Evolutionary conservation across 2,888 invertebrate species (phyloP).

Genomic region (Elegia similella): DNA sequence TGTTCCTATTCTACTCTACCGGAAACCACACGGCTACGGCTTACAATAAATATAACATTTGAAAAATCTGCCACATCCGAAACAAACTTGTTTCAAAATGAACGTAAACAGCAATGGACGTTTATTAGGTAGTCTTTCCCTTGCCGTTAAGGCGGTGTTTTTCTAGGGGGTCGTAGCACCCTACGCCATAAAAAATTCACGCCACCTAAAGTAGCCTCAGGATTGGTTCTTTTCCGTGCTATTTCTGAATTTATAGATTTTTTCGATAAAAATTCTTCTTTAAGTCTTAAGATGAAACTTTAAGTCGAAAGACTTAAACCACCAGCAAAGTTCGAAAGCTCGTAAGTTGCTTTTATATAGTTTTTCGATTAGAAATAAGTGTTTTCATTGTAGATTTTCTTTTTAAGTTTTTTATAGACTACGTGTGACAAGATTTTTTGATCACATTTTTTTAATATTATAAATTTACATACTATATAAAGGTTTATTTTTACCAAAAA

Average conservation of each 20-base stretch:
- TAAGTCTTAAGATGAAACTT: not conserved
- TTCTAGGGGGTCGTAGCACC: slow-evolving; percentile 59
- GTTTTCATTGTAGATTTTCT: not conserved
- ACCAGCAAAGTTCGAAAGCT: not conserved
- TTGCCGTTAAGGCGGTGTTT: slow-evolving; percentile 62
- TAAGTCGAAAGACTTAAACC: not conserved
- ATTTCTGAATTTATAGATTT: not conserved
- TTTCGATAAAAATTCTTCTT: too few species aligned
- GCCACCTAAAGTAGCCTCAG: slow-evolving; percentile 47
- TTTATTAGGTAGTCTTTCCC: slow-evolving; percentile 73
- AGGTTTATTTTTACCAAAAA: too few species aligned
- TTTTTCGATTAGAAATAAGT: slow-evolving; percentile 2
- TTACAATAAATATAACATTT: not conserved
- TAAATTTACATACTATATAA: too few species aligned
- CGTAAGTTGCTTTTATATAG: slow-evolving; percentile 1
- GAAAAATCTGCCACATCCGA: slow-evolving; percentile 32
- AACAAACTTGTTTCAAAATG: slow-evolving; percentile 21
- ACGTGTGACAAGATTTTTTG: too few species aligned
- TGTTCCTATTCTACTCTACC: too few species aligned
- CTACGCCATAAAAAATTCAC: slow-evolving; percentile 74
- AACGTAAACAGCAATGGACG: slow-evolving; percentile 38
- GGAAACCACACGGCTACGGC: too few species aligned
- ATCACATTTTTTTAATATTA: too few species aligned
- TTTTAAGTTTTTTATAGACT: too few species aligned
- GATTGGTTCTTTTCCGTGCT: not conserved